A percentile compares a stretch with the other conserved stretches of the same genome.
Evolutionary conservation across 2,888 invertebrate genomes (phyloP).

Genomic region (Tenthredo notha): DNA sequence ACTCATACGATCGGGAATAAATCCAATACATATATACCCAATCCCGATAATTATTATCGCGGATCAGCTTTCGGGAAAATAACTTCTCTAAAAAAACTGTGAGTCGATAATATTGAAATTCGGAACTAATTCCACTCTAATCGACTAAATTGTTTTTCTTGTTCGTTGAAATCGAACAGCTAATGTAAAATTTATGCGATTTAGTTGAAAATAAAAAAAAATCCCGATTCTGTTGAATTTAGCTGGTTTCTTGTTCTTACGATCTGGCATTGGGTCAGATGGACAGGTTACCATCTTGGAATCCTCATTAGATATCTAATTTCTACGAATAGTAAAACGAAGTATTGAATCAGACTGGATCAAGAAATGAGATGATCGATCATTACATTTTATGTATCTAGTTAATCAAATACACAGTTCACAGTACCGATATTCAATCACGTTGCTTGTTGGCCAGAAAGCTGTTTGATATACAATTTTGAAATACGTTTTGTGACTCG

Average conservation of each 20-base stretch:
- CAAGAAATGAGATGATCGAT: no score
- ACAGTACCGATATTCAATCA: not conserved
- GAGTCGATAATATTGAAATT: no score
- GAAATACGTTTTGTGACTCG: not conserved
- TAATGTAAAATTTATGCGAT: not conserved
- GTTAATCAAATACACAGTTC: not conserved
- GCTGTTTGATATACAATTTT: not conserved
- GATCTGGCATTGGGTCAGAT: not conserved
- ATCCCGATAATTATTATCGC: not conserved
- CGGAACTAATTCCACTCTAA: not conserved
- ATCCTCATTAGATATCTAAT: constrained; percentile 3
- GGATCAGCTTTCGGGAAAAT: no score
- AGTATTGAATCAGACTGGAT: not conserved
- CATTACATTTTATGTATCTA: no score
- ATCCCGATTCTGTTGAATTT: not conserved
- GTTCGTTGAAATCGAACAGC: not conserved
- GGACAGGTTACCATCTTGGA: not conserved
- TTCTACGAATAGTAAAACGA: not conserved
- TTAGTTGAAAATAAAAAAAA: no score
- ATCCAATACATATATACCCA: not conserved
- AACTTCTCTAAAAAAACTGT: no score
- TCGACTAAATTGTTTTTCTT: not conserved
- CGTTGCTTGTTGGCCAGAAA: not conserved
- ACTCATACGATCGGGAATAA: not conserved
- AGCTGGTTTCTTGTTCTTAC: not conserved